Percentiles rank a stretch among this genome's conserved stretches.
Conservation (phyloP, 64 coral and sea anemone genomes). For the Dendrophyllia cribrosa region DNA sequence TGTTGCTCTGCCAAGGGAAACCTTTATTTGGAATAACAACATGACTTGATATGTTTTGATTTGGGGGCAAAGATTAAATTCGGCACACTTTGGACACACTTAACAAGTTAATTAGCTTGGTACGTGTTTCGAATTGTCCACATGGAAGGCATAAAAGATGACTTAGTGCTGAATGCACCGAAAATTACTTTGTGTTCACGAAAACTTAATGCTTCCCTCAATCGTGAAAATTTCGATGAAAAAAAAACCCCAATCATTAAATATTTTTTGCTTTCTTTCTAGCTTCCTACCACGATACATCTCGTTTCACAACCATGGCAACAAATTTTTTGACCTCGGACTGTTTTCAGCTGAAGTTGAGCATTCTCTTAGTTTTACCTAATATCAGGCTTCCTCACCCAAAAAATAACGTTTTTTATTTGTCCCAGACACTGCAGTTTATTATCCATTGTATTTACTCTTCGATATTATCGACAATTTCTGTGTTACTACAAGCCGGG, state of each 20-base stretch:
- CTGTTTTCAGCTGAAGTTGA: not conserved
- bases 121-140: constrained; percentile 4
- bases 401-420: constrained; percentile 24
- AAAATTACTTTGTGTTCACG: not conserved
- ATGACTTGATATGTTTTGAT: constrained; percentile 6
- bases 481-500: constrained; percentile 35
- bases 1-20: not conserved
- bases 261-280: too few relatives aligned
- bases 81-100: constrained; percentile 13
- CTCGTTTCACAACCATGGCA: too few relatives aligned
- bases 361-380: not conserved
- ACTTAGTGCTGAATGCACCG: not conserved
- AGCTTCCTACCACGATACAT: too few relatives aligned
- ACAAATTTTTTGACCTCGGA: not conserved
- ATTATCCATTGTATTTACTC: constrained; percentile 59
- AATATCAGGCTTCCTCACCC: not conserved
- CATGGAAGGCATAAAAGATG: not conserved
- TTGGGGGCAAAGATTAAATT: constrained; percentile 16
- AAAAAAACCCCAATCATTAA: not conserved
- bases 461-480: constrained; percentile 21
- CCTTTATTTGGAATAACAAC: not conserved
- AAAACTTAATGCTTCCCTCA: not conserved
- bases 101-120: not conserved
- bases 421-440: not conserved
- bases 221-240: not conserved